Base-by-base conservation (phyloP, 2,888 invertebrate genomes). In the Lasioglossum pauxillum region DNA sequence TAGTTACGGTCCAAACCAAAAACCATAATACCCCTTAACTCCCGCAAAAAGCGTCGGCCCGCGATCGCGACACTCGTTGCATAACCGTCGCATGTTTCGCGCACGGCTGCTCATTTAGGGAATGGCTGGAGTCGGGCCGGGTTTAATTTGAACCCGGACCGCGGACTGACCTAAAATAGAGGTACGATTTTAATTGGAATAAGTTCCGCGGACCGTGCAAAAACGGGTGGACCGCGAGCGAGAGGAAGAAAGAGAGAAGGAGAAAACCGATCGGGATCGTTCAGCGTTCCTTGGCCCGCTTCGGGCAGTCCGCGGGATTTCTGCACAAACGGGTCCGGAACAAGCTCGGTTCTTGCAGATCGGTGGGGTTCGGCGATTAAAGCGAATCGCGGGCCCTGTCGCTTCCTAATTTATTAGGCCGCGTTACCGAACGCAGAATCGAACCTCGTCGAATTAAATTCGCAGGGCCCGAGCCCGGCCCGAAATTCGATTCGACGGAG, bases 181-280 rank as follows among this genome's bases (percentile, higher is more conserved):
- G 90, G 88, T 90, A 88, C 90, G 86, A 91, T 92, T 92, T 93
- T 92, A 92, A 93, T 93, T 93, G 91, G 90, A 91, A 91, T 90
- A 91, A 91, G 89, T 89, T 89, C 80, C 81, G 83, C 88, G 89
- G 80, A 71, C 44, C 71, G 74, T 60, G 67, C 84, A 90, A 91
- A 89, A 84, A 82, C 71, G 38, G 73, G n/a, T 49, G 71, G 67
- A 74, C 77, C 16, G 57, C 75, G 31, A 27, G 27, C 23, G 14
- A 31, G 5, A 16, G 7, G 16, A 7, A 64, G 5, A 60, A 12
- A 64, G 31, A 64, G 14, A 16, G 64, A 31, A 2, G 3, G 8
- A 31, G 69, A 27, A 53, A 76, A 67, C 82, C 41, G 84, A 75
- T 78, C 80, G 49, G 60, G 78, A 79, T 75, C 60, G 74, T 60